phyloP scores from a whole-genome alignment of 2,113 vertebrate genomes.

The Leptocoma aspasia region DNA sequence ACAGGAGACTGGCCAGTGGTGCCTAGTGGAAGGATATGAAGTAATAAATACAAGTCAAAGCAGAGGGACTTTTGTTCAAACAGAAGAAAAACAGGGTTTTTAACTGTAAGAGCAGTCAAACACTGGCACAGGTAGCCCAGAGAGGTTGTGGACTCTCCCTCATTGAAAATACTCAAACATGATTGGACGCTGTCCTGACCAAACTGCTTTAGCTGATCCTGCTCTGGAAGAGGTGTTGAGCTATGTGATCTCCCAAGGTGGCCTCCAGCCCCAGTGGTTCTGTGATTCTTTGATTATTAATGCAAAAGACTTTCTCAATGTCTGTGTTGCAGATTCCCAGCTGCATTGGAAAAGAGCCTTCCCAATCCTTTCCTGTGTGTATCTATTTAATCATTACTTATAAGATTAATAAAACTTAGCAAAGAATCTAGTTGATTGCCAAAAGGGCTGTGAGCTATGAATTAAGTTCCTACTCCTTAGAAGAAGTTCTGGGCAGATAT shows the following conservation, averaged over 20 bases:
- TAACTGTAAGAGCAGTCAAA: background rate
- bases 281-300: background rate
- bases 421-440: background rate
- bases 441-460: background rate
- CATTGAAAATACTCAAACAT: background rate
- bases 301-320: background rate
- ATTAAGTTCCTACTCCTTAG: background rate
- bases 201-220: background rate
- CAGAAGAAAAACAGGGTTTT: background rate
- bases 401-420: background rate
- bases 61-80: background rate
- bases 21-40: background rate
- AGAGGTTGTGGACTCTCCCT: background rate
- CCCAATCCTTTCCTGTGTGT: background rate
- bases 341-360: background rate
- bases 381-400: slow-evolving; percentile 1
- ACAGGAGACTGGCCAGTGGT: background rate
- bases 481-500: background rate
- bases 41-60: background rate
- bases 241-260: background rate
- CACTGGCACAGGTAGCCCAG: background rate
- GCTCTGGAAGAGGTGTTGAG: background rate
- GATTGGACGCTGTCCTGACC: background rate
- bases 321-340: background rate
- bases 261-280: background rate